These are phyloP conservation scores for Peromyscus maniculatus DNA, from an alignment of 2,113 vertebrate species.

Conservation along the genomic window DNA sequence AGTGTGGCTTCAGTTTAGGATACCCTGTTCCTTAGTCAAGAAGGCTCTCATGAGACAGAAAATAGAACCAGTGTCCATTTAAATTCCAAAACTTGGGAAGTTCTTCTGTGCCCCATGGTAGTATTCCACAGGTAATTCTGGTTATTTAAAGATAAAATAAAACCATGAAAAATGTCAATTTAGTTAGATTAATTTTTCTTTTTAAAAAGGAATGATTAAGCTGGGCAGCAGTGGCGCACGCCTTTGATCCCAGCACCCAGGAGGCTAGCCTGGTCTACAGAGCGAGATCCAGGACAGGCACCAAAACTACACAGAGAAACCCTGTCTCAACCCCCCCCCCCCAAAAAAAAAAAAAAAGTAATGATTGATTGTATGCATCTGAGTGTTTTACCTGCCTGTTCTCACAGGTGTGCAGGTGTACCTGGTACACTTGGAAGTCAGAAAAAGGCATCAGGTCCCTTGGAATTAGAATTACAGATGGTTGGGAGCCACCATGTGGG, in stretches of 20 bases:
- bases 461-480: background rate
- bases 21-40: background rate
- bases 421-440: background rate
- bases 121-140: background rate
- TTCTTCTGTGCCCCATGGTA: background rate
- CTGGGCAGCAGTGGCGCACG: no score
- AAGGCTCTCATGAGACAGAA: background rate
- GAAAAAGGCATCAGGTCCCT: background rate
- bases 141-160: conserved; percentile 27
- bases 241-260: no score
- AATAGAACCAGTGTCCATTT: background rate
- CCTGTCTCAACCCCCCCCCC: no score
- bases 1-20: conserved; percentile 52
- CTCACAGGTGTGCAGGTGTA: background rate
- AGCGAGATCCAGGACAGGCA: no score
- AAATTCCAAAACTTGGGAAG: conserved; percentile 33
- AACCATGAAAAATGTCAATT: background rate
- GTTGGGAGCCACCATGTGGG: background rate
- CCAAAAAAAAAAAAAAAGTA: no score
- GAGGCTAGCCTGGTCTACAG: no score
- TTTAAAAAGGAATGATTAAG: background rate
- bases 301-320: no score
- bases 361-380: background rate
- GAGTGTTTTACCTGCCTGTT: background rate
- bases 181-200: background rate